Evolutionary conservation across 1,140 invertebrate genomes (phyloP).

Genomic region (Bombus cullumanus): DNA sequence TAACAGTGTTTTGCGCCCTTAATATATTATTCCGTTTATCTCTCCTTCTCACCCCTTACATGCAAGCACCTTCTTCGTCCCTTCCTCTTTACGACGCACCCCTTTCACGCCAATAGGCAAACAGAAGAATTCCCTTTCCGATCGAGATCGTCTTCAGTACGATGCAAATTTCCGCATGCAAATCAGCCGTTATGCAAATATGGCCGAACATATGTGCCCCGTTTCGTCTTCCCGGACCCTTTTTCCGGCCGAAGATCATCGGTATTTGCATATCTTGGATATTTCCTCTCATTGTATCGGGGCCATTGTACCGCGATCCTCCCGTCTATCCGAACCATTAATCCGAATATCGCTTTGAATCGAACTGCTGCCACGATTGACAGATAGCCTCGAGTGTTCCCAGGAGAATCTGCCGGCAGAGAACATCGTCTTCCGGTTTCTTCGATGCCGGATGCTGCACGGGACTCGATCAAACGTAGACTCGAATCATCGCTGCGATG

Average conservation of each 20-base stretch:
- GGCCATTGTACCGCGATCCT: constrained; percentile 75
- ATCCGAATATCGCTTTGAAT: constrained; percentile 81
- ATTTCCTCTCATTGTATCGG: constrained; percentile 82
- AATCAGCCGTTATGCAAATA: constrained; percentile 81
- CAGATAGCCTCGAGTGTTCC: constrained; percentile 80
- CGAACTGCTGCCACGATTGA: constrained; percentile 76
- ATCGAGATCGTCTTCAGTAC: constrained; percentile 63
- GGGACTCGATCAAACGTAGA: neutral
- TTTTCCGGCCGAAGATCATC: constrained; percentile 81
- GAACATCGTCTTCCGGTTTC: constrained; percentile 68
- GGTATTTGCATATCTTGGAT: constrained; percentile 83
- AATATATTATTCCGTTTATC: constrained; percentile 80
- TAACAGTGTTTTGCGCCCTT: constrained; percentile 80
- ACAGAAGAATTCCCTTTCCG: constrained; percentile 59
- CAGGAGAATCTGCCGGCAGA: constrained; percentile 72
- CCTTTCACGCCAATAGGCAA: constrained; percentile 75
- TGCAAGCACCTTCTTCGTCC: constrained; percentile 58
- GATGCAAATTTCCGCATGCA: constrained; percentile 83
- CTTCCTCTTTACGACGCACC: constrained; percentile 66
- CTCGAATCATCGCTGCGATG: constrained; percentile 20
- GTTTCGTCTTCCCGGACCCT: constrained; percentile 77
- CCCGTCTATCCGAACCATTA: constrained; percentile 80
- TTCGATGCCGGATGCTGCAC: constrained; percentile 43
- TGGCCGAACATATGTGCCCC: constrained; percentile 77
- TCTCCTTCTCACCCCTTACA: neutral